phyloP scores from a whole-genome alignment of 64 coral and sea anemone genomes.

The Montipora efflorescens region DNA sequence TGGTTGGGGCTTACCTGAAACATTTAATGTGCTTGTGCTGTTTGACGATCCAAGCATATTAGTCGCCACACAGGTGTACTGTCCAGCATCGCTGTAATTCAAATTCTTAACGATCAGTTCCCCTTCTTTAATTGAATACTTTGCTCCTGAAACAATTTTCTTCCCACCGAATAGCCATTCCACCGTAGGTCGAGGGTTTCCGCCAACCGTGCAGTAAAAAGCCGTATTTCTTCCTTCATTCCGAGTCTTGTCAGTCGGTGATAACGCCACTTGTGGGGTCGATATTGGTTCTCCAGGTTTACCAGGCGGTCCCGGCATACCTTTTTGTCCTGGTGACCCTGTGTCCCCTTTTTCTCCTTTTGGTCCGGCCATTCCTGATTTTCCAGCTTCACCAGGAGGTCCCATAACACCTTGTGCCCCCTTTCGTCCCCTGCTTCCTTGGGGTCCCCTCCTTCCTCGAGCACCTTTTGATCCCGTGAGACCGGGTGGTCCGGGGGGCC shows the following conservation, averaged over 20 bases:
- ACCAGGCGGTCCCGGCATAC: constrained; percentile 21
- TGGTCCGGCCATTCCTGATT: constrained; percentile 2
- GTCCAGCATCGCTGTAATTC: neutral
- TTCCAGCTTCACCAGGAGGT: constrained; percentile 19
- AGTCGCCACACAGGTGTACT: constrained; percentile 13
- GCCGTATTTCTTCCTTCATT: neutral
- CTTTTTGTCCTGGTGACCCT: constrained; percentile 34
- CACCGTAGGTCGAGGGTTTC: constrained; percentile 24
- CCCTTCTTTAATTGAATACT: neutral
- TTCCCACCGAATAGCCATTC: neutral
- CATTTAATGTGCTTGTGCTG: neutral
- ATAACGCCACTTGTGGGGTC: neutral
- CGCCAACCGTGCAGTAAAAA: constrained; percentile 20
- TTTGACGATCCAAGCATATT: constrained; percentile 18
- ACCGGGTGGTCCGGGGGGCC: constrained; percentile 43
- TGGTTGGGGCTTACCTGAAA: neutral
- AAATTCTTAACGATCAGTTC: neutral
- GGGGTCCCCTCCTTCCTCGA: constrained; percentile 33
- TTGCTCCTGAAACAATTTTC: neutral
- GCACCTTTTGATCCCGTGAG: neutral
- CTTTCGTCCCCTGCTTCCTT: neutral
- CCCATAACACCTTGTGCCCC: constrained; percentile 34
- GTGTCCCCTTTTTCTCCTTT: constrained; percentile 29
- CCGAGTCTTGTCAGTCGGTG: neutral
- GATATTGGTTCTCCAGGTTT: constrained; percentile 20